Conservation (phyloP, 2,888 invertebrate genomes). For the Orthosia gracilis region DNA sequence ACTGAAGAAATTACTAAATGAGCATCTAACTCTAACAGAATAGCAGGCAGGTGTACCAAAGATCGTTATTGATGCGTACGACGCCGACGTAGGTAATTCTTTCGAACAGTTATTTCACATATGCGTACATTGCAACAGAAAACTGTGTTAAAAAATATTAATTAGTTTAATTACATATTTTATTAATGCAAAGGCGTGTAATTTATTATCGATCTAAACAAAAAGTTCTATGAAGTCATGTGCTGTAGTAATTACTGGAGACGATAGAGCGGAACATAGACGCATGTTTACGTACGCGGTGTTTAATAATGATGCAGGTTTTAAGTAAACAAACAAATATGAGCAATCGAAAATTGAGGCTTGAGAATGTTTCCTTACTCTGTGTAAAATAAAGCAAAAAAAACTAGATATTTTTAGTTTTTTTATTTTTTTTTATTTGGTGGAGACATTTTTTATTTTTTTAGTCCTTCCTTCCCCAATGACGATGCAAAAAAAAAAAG, state of each 20-base stretch:
- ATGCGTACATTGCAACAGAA: slow-evolving; percentile 13
- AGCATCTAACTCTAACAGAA: slow-evolving; percentile 29
- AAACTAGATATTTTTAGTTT: too few relatives aligned
- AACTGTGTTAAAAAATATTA: slow-evolving; percentile 32
- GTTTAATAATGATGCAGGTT: slow-evolving; percentile 16
- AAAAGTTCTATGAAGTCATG: slow-evolving; percentile 33
- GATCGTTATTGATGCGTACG: slow-evolving; percentile 39
- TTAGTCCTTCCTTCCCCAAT: too few relatives aligned
- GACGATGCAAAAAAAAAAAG: too few relatives aligned
- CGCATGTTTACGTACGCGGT: slow-evolving; percentile 50
- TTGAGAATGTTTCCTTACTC: not conserved
- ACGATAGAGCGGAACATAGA: slow-evolving; percentile 53
- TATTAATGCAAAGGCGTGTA: slow-evolving; percentile 48
- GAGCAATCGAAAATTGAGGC: not conserved
- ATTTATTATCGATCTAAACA: slow-evolving; percentile 52
- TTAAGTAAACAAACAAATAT: slow-evolving; percentile 49
- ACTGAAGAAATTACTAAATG: slow-evolving; percentile 31
- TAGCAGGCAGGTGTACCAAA: slow-evolving; percentile 43
- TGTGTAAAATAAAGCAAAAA: not conserved
- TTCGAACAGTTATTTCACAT: slow-evolving; percentile 42
- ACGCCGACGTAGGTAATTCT: slow-evolving; percentile 19
- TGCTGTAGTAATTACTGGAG: slow-evolving; percentile 43
- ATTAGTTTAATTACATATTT: slow-evolving; percentile 59
- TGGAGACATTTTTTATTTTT: too few relatives aligned
- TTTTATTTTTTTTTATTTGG: too few relatives aligned